Conservation (phyloP, 1,140 invertebrate genomes). For the Lithobius niger region DNA sequence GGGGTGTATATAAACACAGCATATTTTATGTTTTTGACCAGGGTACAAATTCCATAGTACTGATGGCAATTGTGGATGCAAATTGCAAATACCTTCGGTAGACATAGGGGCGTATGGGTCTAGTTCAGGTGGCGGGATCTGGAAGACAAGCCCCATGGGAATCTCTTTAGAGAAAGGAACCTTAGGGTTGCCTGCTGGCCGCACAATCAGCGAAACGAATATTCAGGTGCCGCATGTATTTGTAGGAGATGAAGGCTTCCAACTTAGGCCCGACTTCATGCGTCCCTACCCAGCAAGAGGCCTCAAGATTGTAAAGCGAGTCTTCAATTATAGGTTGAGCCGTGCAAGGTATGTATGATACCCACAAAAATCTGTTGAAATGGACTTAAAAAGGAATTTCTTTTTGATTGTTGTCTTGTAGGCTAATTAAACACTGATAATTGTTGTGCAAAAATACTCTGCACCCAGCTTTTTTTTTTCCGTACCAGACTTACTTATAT, state of each 20-base stretch:
- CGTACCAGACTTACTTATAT: too few relatives aligned
- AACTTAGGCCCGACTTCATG: conserved; percentile 25
- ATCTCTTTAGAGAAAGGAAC: not conserved
- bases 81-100: not conserved
- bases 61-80: not conserved
- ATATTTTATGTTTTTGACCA: not conserved
- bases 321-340: conserved; percentile 27
- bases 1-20: too few relatives aligned
- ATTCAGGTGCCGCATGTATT: conserved; percentile 21
- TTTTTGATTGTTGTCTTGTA: too few relatives aligned
- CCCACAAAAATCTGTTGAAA: too few relatives aligned
- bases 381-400: too few relatives aligned
- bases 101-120: not conserved
- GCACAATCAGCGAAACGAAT: not conserved
- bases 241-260: conserved; percentile 30
- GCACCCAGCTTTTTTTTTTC: too few relatives aligned
- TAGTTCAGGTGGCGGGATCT: not conserved
- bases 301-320: conserved; percentile 17
- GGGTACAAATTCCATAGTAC: not conserved
- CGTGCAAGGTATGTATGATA: conserved; percentile 18
- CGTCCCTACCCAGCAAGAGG: conserved; percentile 25
- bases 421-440: too few relatives aligned
- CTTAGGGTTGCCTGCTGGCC: not conserved
- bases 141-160: not conserved
- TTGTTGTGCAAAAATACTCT: too few relatives aligned